Evolutionary conservation across 2,797 vertebrate species (phyloP).

Genomic region (Eupleurogrammus muticus): DNA sequence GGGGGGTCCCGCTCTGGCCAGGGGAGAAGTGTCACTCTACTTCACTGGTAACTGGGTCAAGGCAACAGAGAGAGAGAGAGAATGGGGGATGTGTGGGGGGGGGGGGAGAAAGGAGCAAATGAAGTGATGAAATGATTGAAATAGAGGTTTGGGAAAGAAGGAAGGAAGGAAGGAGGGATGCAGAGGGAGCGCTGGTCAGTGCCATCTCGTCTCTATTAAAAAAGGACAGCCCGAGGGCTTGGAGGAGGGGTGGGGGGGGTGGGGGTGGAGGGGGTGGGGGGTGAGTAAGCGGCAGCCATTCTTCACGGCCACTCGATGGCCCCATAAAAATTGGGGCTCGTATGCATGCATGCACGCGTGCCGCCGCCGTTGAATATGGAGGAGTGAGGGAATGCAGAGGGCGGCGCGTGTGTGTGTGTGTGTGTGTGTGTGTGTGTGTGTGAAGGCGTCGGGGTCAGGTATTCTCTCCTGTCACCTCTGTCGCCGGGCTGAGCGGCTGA

Average conservation of each 20-base stretch:
- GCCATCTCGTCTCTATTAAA: conserved; percentile 68
- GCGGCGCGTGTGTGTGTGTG: conserved; percentile 8
- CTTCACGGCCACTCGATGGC: conserved; percentile 67
- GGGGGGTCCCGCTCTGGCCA: conserved; percentile 81
- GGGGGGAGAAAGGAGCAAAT: conserved; percentile 77
- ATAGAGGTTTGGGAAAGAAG: conserved; percentile 63
- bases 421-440: conserved; percentile 10
- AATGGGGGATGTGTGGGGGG: no score
- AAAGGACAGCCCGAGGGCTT: conserved; percentile 69
- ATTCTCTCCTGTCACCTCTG: conserved; percentile 75
- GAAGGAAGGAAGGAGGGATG: conserved; percentile 31
- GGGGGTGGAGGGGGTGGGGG: conserved; percentile 22
- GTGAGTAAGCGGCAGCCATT: conserved; percentile 66
- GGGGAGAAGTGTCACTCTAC: conserved; percentile 84
- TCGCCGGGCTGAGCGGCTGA: conserved; percentile 65
- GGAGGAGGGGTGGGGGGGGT: not conserved
- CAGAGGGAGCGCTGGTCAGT: conserved; percentile 73
- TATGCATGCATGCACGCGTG: conserved; percentile 72
- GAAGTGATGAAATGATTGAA: conserved; percentile 81
- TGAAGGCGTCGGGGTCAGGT: conserved; percentile 73
- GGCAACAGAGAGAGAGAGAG: conserved; percentile 58
- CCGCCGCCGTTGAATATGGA: conserved; percentile 71
- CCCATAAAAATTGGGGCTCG: conserved; percentile 60
- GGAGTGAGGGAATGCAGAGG: conserved; percentile 66
- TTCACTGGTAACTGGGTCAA: conserved; percentile 88